A percentile compares a stretch with the other conserved stretches of the same genome.
These are phyloP conservation scores for Hyles euphorbiae DNA, from an alignment of 1,140 invertebrate species.

Conservation along the genomic window DNA sequence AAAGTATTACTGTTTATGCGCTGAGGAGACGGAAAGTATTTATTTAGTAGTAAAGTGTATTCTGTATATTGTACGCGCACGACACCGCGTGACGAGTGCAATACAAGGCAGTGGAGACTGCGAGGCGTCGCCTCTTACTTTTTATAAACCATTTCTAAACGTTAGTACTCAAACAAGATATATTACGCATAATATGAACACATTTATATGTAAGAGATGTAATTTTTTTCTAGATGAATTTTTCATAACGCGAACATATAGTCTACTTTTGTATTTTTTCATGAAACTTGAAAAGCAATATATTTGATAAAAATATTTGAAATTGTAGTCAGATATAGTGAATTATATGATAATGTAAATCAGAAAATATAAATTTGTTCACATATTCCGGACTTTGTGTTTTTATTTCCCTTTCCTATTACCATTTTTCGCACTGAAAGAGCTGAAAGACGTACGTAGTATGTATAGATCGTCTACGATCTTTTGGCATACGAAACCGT, in stretches of 20 bases:
- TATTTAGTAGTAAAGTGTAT: slow-evolving; percentile 41
- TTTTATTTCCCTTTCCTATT: slow-evolving; percentile 37
- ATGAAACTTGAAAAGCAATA: slow-evolving; percentile 62
- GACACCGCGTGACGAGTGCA: slow-evolving; percentile 8
- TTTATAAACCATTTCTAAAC: slow-evolving; percentile 21
- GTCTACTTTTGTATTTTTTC: slow-evolving; percentile 74
- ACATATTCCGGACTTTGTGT: slow-evolving; percentile 53
- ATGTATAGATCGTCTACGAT: too few relatives aligned
- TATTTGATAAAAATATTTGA: slow-evolving; percentile 67
- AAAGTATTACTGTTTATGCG: slow-evolving; percentile 68
- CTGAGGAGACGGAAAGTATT: slow-evolving; percentile 54
- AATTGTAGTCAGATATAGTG: slow-evolving; percentile 54
- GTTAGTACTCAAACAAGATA: slow-evolving; percentile 44
- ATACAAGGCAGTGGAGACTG: slow-evolving; percentile 5
- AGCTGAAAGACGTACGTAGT: too few relatives aligned
- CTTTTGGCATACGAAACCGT: too few relatives aligned
- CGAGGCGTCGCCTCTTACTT: too few relatives aligned
- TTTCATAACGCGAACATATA: slow-evolving; percentile 55
- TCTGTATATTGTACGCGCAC: slow-evolving; percentile 27
- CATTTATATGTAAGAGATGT: slow-evolving; percentile 46
- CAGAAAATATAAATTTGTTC: slow-evolving; percentile 70
- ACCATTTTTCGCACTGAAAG: background rate
- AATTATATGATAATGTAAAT: slow-evolving; percentile 59
- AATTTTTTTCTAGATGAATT: slow-evolving; percentile 66
- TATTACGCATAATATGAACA: slow-evolving; percentile 68